phyloP scores from a whole-genome alignment of 2,797 vertebrate genomes.

The Danio aesculapii region DNA sequence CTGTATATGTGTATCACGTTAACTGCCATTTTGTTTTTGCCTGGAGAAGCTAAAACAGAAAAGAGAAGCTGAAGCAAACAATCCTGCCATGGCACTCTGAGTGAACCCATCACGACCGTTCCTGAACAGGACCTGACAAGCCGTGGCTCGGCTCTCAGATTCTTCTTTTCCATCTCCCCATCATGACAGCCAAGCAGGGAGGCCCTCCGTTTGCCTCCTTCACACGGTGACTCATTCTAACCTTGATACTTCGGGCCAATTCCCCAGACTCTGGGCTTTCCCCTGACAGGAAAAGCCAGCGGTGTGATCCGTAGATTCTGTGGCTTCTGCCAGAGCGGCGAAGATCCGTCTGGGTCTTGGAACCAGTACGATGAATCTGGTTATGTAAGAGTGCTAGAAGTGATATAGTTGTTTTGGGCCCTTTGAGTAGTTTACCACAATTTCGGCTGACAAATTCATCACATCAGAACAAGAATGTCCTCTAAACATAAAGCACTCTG shows the following conservation, averaged over 20 bases:
- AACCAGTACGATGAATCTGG: slow-evolving; percentile 35
- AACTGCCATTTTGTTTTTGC: slow-evolving; percentile 40
- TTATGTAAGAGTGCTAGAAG: slow-evolving; percentile 40
- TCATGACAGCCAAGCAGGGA: slow-evolving; percentile 55
- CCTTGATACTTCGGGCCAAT: slow-evolving; percentile 57
- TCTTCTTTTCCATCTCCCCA: slow-evolving; percentile 61
- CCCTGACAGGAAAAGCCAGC: slow-evolving; percentile 24
- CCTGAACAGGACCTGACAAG: slow-evolving; percentile 56
- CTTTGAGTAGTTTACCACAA: slow-evolving; percentile 14
- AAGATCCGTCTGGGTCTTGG: slow-evolving; percentile 37
- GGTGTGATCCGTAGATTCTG: slow-evolving; percentile 49
- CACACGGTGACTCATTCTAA: slow-evolving; percentile 63
- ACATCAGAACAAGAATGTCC: slow-evolving; percentile 41
- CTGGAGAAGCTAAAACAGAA: slow-evolving; percentile 5
- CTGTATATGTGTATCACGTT: neutral
- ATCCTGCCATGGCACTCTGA: slow-evolving; percentile 45
- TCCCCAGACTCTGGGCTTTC: slow-evolving; percentile 48
- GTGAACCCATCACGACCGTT: slow-evolving; percentile 56
- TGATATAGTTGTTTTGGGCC: slow-evolving; percentile 20
- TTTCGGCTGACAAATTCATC: slow-evolving; percentile 52
- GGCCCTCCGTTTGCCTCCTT: slow-evolving; percentile 53
- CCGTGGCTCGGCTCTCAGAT: slow-evolving; percentile 49
- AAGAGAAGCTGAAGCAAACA: slow-evolving; percentile 19
- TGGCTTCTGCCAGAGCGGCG: slow-evolving; percentile 34
- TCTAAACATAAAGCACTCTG: slow-evolving; percentile 62